Base-by-base conservation (phyloP, 1,140 invertebrate species). In the Stegodyphus dumicola region DNA sequence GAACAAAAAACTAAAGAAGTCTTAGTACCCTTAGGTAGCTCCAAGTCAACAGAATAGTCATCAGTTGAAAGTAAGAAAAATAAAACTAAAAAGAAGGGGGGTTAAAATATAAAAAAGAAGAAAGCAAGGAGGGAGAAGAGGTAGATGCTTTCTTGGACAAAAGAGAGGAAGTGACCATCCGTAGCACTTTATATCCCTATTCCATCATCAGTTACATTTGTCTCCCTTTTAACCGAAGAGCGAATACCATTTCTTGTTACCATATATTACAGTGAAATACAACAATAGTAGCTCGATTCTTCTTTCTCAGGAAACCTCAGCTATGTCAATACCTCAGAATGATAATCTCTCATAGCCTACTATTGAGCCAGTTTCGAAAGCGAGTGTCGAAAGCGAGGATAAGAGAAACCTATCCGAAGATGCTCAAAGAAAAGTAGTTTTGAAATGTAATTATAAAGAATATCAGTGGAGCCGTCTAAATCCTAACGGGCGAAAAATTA, bases 391-490 rank as follows among this genome's bases (percentile, higher is more conserved):
- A 33, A 75, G 49, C 75, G 81, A 85, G 49, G 81, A 85, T 13
- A 85, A 85, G 60, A 74, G 77, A 70, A 85, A 85, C 60, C 7
- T 18, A 15, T 7, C 65, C 6, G 49, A 7, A 13, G 64, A 54
- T 49, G 13, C 7, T 7, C 9, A 9, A 11, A 11, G 11, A 7
- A 66, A 75, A 76, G 54, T 76, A 9, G 53, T 69, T 60, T 53
- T 76, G 10, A 85, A 77, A 56, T 85, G 76, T 52, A 70, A 15
- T 18, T 85, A 78, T 48, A 78, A 78, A 65, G 75, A 78, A 48
- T 95, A 95, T 89, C 96, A 97, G 91, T 97, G 96, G 96, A 95
- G 95, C 87, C 96, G 96, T 9, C 89, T 93, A 17, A 96, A 97
- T 90, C 93, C 92, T 11, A 92, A 92, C 88, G 96, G 96, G 0